These are phyloP conservation scores for Oikopleura albicans DNA, from an alignment of 23 tunicate genomes.

Conservation along the genomic window DNA sequence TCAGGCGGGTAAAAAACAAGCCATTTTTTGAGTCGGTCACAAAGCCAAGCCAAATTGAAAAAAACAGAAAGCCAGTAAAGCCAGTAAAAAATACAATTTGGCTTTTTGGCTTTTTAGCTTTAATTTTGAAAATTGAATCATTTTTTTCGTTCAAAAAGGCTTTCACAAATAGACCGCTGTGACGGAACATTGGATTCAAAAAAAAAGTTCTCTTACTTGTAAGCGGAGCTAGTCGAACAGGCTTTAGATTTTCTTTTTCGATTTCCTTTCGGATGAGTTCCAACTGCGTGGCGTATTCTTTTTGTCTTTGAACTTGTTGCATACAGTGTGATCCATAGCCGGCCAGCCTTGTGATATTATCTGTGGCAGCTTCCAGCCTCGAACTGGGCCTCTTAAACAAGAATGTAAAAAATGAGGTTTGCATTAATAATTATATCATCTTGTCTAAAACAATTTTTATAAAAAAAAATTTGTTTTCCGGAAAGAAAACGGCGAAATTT, in stretches of 20 bases:
- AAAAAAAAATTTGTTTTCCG: too few species aligned
- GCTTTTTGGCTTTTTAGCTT: too few species aligned
- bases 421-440: too few species aligned
- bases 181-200: background rate
- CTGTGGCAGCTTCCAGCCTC: constrained; percentile 3
- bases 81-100: background rate
- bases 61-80: too few species aligned
- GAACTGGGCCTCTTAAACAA: constrained; percentile 5
- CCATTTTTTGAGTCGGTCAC: too few species aligned
- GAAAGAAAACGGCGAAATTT: too few species aligned
- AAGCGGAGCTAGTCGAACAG: background rate
- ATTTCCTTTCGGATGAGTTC: background rate
- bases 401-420: too few species aligned
- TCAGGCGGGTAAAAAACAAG: too few species aligned
- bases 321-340: background rate
- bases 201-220: background rate
- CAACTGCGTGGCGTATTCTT: background rate
- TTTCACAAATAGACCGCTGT: background rate
- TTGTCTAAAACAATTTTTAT: too few species aligned
- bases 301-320: background rate
- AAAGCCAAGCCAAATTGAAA: too few species aligned
- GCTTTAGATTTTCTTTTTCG: background rate
- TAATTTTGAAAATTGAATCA: too few species aligned
- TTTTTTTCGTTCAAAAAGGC: too few species aligned
- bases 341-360: background rate